Evolutionary conservation across 1,140 invertebrate species (phyloP).

Genomic region (Apis dorsata): DNA sequence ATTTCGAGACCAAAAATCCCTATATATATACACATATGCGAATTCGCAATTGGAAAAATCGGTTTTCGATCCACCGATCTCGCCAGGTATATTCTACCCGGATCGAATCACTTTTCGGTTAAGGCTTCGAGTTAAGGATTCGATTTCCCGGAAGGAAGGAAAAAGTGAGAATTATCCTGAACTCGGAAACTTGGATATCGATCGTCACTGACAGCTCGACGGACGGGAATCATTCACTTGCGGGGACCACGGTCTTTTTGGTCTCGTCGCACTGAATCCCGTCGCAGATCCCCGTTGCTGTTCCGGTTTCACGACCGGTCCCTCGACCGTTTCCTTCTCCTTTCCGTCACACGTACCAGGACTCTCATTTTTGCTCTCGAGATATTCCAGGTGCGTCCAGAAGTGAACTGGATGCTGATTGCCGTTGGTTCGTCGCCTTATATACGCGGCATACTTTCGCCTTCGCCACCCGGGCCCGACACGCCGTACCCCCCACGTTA

Average conservation of each 20-base stretch:
- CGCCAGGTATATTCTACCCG: too few relatives aligned
- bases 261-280: neutral
- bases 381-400: slow-evolving; percentile 83
- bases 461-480: slow-evolving; percentile 74
- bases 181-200: too few relatives aligned
- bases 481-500: slow-evolving; percentile 71
- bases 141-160: too few relatives aligned
- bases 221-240: too few relatives aligned
- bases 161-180: too few relatives aligned
- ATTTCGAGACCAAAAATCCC: neutral
- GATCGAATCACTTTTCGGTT: too few relatives aligned
- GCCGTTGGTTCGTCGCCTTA: slow-evolving; percentile 82
- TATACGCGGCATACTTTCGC: slow-evolving; percentile 81
- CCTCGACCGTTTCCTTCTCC: too few relatives aligned
- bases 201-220: too few relatives aligned
- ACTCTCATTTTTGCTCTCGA: slow-evolving; percentile 78
- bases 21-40: too few relatives aligned
- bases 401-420: slow-evolving; percentile 86
- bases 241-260: neutral
- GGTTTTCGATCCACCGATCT: neutral
- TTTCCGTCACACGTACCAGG: slow-evolving; percentile 74
- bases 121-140: too few relatives aligned
- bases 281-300: too few relatives aligned
- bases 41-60: neutral
- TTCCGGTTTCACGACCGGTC: neutral